Evolutionary conservation across 2,113 vertebrate genomes (phyloP).

Genomic region (Paramisgurnus dabryanus): DNA sequence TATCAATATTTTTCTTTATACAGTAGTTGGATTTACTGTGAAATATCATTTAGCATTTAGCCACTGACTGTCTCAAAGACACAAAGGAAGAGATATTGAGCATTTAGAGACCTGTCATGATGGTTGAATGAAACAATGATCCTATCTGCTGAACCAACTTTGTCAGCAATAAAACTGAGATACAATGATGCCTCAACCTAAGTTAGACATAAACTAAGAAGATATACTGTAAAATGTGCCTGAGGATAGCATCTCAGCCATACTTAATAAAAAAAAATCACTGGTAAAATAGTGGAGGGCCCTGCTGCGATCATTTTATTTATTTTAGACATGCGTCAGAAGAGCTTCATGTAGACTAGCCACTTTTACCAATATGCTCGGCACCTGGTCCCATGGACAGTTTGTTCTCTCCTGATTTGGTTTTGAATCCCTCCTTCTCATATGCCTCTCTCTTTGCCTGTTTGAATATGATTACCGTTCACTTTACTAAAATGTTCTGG

Average conservation of each 20-base stretch:
- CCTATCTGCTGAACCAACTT: background rate
- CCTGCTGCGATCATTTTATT: constrained; percentile 6
- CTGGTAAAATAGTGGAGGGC: background rate
- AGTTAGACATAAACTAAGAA: background rate
- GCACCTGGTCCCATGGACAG: constrained; percentile 35
- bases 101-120: background rate
- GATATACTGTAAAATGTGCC: background rate
- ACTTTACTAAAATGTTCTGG: constrained; percentile 30
- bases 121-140: background rate
- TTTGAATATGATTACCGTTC: constrained; percentile 22
- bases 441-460: constrained; percentile 16
- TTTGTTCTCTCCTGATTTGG: constrained; percentile 33
- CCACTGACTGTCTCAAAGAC: background rate
- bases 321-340: background rate
- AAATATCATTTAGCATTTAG: background rate
- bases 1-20: background rate
- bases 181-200: background rate
- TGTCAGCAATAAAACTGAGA: background rate
- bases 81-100: background rate
- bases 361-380: constrained; percentile 23
- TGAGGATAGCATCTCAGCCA: background rate
- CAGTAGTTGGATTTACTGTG: background rate
- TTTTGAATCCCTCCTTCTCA: constrained; percentile 38
- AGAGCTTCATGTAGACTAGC: constrained; percentile 6
- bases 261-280: constrained; percentile 7